Conservation (phyloP, 2,797 vertebrate genomes). For the Caiman crocodilus region DNA sequence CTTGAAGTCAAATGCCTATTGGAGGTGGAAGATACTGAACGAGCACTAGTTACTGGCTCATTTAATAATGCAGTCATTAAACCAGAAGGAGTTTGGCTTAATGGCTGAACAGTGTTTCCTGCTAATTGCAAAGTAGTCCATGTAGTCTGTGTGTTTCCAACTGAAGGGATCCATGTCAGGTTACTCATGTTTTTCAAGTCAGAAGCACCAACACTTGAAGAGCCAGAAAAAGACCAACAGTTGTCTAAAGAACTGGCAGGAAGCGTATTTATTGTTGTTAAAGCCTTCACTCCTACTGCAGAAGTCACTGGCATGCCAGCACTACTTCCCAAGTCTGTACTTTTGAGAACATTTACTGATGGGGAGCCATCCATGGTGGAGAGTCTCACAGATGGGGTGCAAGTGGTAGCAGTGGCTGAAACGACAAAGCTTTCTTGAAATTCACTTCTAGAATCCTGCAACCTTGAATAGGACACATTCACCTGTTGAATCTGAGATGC, state of each 20-base stretch:
- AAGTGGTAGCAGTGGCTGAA: constrained; percentile 31
- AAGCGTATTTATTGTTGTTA: constrained; percentile 52
- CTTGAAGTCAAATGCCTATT: constrained; percentile 67
- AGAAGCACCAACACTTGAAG: constrained; percentile 76
- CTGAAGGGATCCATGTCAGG: constrained; percentile 84
- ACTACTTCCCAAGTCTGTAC: constrained; percentile 73
- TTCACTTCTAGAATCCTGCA: constrained; percentile 52
- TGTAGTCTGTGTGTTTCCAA: constrained; percentile 96
- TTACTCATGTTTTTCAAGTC: constrained; percentile 85
- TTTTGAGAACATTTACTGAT: constrained; percentile 74
- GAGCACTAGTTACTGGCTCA: constrained; percentile 62
- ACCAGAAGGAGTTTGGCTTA: constrained; percentile 83
- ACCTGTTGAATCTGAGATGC: constrained; percentile 43
- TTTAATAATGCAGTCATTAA: constrained; percentile 80
- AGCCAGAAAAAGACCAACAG: constrained; percentile 80
- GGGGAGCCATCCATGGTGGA: constrained; percentile 73
- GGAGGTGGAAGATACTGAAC: constrained; percentile 48
- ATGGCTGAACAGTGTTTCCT: constrained; percentile 94
- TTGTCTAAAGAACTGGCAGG: constrained; percentile 75
- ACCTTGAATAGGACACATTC: constrained; percentile 45
- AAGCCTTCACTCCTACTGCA: constrained; percentile 70
- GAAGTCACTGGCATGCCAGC: constrained; percentile 54
- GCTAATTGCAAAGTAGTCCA: constrained; percentile 97
- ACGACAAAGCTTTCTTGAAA: constrained; percentile 56
- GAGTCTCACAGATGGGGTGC: constrained; percentile 73